phyloP scores from a whole-genome alignment of 2,113 vertebrate species.

The Burhinus oedicnemus region DNA sequence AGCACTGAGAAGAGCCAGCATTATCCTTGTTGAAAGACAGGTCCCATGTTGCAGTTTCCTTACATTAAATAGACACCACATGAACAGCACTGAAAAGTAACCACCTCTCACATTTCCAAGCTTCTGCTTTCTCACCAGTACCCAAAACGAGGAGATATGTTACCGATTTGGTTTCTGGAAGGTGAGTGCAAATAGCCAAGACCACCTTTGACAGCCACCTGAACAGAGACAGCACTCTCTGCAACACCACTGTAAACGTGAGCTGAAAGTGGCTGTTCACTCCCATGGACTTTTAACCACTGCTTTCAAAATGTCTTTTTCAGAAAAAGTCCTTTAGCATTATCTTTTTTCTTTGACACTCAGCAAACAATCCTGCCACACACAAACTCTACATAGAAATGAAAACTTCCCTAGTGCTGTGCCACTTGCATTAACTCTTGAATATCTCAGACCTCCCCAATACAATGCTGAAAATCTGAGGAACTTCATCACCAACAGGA shows the following conservation, averaged over 20 bases:
- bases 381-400: background rate
- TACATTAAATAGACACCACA: background rate
- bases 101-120: background rate
- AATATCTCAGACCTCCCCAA: background rate
- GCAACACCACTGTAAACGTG: accelerated
- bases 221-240: background rate
- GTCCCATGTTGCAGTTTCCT: accelerated
- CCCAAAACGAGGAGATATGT: accelerated
- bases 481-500: background rate
- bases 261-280: background rate
- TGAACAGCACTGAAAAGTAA: background rate
- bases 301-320: background rate
- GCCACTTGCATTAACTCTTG: background rate
- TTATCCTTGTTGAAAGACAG: background rate
- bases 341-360: background rate
- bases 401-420: background rate
- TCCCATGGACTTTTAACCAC: background rate
- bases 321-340: background rate
- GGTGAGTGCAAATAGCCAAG: background rate
- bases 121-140: background rate
- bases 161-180: background rate
- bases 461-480: background rate
- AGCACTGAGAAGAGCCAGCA: background rate
- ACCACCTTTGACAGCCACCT: background rate
- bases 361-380: background rate